Evolutionary conservation across 64 coral and sea anemone genomes (phyloP), one percentile per base, ranked within the genome.

Genomic region (Montipora efflorescens): DNA sequence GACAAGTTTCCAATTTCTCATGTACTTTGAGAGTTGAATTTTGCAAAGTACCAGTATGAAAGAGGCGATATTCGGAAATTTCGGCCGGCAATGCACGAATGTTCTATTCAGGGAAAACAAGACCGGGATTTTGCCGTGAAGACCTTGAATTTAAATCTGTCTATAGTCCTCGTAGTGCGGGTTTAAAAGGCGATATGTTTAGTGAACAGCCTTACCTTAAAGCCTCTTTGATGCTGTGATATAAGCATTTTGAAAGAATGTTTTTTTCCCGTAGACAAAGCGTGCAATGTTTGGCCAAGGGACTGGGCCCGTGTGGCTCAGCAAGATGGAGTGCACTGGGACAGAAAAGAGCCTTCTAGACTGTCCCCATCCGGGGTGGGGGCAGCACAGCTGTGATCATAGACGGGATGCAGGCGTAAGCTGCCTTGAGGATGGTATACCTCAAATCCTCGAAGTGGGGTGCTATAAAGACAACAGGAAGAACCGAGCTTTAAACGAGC

Each of bases 381-480:
- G 83, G 5, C 5, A 91, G 5, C 90, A 79, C 5, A 14, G 13
- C 1, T 97, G 95, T 78, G 69, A 53, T 18, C 95, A 97, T 8
- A 16, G 2, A 3, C 76, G 76, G 50, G 95, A 97, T 55, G 95
- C 92, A 4, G 95, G 95, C 15, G 95, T 91, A 14, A 97, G 94
- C 44, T 97, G 95, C 22, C 77, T 97, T 0, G 82, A 97, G 15
- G 88, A 94, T 69, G 95, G 91, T 50, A 81, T 96, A 25, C 95
- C 95, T n/a, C 95, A 96, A 78, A 96, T 96, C 61, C 88, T 96
- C n/a, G 95, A 94, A 46, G 92, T 96, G 6, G 92, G 95, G n/a
- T 96, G 95, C 48, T 96, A 87, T 49, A 44, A 59, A 9, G 95
- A 96, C 47, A 12, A 57, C 5, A 20, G 55, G 11, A 48, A 21